A percentile compares a stretch with the other conserved stretches of the same genome.
Evolutionary conservation across 2,113 vertebrate species (phyloP).

Genomic region (Malurus elegans): DNA sequence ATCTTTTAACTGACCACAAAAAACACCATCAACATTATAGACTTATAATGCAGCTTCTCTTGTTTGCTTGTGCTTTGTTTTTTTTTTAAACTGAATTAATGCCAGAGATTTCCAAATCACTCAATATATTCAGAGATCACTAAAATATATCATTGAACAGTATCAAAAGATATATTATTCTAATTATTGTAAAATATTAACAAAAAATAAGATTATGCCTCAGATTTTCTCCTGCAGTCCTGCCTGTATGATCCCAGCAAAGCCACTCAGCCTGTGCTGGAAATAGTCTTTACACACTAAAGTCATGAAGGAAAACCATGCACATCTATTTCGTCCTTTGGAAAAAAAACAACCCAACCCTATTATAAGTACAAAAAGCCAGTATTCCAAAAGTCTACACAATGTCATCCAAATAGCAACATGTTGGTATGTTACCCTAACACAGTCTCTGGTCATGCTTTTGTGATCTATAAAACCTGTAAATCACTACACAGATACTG

Average conservation of each 20-base stretch:
- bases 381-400: background rate
- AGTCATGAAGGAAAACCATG: background rate
- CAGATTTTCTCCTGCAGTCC: background rate
- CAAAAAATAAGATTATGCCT: background rate
- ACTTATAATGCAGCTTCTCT: background rate
- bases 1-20: background rate
- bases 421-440: background rate
- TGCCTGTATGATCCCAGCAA: background rate
- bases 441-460: background rate
- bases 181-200: background rate
- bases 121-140: background rate
- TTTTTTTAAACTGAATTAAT: background rate
- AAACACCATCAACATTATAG: background rate
- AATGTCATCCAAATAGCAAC: background rate
- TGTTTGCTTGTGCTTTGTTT: rapidly evolving
- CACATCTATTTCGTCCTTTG: background rate
- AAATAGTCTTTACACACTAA: background rate
- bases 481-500: conserved; percentile 21
- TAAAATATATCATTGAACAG: background rate
- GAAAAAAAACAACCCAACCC: background rate
- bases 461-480: conserved; percentile 33
- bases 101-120: background rate
- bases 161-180: background rate
- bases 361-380: background rate
- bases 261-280: background rate